Base-by-base conservation (phyloP, 1,140 invertebrate species). In the Thaumetopoea pityocampa region DNA sequence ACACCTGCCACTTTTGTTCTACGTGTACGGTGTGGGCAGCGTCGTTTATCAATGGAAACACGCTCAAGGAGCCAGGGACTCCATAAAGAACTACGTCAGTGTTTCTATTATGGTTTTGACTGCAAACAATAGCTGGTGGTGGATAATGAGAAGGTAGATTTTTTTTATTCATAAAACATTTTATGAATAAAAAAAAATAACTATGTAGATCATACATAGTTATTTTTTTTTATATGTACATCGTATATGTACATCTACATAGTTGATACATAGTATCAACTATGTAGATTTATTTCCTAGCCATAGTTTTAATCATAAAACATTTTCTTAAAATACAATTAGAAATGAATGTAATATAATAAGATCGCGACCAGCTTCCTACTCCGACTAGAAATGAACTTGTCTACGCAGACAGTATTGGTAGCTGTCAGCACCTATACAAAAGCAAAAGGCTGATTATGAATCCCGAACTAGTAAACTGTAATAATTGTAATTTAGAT, bases 51-150 rank as follows among this genome's bases (percentile, higher is more conserved):
- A 63, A 28, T 36, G 60, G 2, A 57, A 62, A n/a, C 42, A 52
- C 8, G 65, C 70, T 1, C 12, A 60, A 6, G 53, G 45, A 1
- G 46, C 54, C 7, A 44, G 43, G 2, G 72, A 73, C 23, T 62
- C 62, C 15, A 60, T 77, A 4, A 70, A 74, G 40, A 69, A 61
- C 18, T 68, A 58, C 19, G 51, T 74, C 8, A 77, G 69, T 33
- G 32, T 77, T 0, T 64, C 65, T 0, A 33, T 77, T 5, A 4
- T 76, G 0, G 28, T 50, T 2, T 26, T 80, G 2, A 67, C 56
- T 3, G 27, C 18, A 2, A 73, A 69, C 28, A 68, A 53, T 17
- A 68, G 65, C 42, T 66, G 66, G 30, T 80, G 76, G 70, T 76
- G 53, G 34, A 27, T 74, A 4, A 55, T 15, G 22, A 59, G 71